These are phyloP conservation scores for Pachyuromys duprasi DNA, from an alignment of 2,797 vertebrate genomes.

Conservation along the genomic window DNA sequence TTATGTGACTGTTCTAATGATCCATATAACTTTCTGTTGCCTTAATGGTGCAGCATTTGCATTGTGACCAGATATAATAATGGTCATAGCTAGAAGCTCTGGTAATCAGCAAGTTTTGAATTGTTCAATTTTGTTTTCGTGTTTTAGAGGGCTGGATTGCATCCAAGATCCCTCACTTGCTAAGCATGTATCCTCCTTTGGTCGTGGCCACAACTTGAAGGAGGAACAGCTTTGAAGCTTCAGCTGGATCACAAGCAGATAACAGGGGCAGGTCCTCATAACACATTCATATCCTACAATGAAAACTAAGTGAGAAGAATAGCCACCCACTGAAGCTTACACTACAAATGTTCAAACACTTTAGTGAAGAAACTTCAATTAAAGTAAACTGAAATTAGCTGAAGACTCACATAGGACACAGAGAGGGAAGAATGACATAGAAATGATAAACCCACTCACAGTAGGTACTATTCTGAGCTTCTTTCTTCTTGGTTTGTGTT, in stretches of 20 bases:
- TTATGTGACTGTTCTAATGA: not conserved
- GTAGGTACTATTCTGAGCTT: not conserved
- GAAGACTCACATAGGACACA: not conserved
- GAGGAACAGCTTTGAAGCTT: not conserved
- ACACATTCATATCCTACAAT: not conserved
- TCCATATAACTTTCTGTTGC: not conserved
- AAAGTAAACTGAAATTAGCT: not conserved
- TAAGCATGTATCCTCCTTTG: not conserved
- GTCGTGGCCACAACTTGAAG: not conserved
- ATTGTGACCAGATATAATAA: not conserved
- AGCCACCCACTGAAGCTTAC: not conserved
- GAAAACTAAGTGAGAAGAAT: not conserved
- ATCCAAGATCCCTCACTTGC: not conserved
- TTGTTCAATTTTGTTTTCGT: not conserved
- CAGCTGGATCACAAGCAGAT: not conserved
- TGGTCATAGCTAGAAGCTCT: not conserved
- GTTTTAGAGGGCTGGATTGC: not conserved
- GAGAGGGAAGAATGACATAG: not conserved
- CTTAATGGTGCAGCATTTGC: not conserved
- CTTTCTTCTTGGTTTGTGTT: not conserved
- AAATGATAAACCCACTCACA: not conserved
- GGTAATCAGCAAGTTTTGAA: not conserved
- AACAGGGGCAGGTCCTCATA: not conserved
- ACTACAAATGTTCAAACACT: not conserved
- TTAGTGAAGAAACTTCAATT: not conserved